phyloP scores from a whole-genome alignment of 2,888 invertebrate genomes.

The Tinea pellionella region DNA sequence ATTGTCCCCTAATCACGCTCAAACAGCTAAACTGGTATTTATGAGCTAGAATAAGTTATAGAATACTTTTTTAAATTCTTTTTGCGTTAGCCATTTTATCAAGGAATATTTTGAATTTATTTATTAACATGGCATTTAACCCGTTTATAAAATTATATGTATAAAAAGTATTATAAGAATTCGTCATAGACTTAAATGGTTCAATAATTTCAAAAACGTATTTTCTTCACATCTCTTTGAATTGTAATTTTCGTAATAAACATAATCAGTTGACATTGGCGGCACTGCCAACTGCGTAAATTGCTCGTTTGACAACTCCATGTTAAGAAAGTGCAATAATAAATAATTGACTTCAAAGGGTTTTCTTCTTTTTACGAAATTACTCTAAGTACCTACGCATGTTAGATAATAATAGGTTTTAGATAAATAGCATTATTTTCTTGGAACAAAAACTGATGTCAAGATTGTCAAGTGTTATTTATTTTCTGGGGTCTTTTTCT shows the following conservation, averaged over 20 bases:
- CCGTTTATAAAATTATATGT: too few species aligned
- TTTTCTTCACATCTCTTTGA: background rate
- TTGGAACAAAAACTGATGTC: too few species aligned
- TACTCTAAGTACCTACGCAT: background rate
- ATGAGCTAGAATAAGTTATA: too few species aligned
- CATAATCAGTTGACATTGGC: slow-evolving; percentile 32
- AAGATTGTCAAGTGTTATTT: too few species aligned
- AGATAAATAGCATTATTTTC: background rate
- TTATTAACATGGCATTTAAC: too few species aligned
- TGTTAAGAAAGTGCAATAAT: slow-evolving; percentile 8
- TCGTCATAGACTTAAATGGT: background rate
- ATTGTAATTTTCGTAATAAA: slow-evolving; percentile 28
- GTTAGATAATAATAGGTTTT: background rate
- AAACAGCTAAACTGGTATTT: too few species aligned
- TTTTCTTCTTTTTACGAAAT: background rate
- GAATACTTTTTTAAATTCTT: too few species aligned
- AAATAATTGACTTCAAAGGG: background rate
- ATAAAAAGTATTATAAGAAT: too few species aligned
- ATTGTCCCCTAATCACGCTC: too few species aligned
- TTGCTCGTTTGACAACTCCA: slow-evolving; percentile 11
- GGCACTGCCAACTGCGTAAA: slow-evolving; percentile 17
- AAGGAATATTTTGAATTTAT: too few species aligned
- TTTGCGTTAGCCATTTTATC: too few species aligned
- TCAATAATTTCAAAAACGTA: background rate
- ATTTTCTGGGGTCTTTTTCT: too few species aligned